Evolutionary conservation across 2,888 invertebrate genomes (phyloP), one percentile per base, ranked within the genome.

Genomic region (Linyphia triangularis): DNA sequence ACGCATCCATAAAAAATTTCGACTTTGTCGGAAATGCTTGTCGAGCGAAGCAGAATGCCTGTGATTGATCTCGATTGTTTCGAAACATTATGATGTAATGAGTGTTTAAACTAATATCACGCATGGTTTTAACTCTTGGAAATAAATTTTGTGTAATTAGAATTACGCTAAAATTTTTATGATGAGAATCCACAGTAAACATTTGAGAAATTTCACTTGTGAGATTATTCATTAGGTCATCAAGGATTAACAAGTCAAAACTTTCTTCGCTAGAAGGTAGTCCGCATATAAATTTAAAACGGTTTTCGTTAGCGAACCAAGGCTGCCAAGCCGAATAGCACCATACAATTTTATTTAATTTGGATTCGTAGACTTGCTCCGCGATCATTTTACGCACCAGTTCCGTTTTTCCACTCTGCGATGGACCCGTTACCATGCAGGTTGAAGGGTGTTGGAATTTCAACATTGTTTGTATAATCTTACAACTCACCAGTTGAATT

Each of bases 1-100:
- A 90, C 3, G 90, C 89, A 3, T 72, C 51, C 30, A 75, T 16
- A 26, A 63, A 63, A 63, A 24, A 63, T 63, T 63, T 63, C 3
- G 24, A 22, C 10, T 63, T 63, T 6, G 5, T 13, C 2, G 65
- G 65, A 65, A 65, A 65, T 3, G 65, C 65, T 65, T 65, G 65
- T 30, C 65, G 10, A 19, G 65, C 28, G 30, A 65, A 65, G 30
- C 65, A 65, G 28, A n/a, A 28, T 9, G 26, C 16, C 30, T 65
- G 65, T 16, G 65, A 65, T n/a, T 16, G 10, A 24, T 65, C 65
- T 65, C 65, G 65, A 4, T 28, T 65, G 28, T 65, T 65, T 6
- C 65, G 65, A 65, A 65, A 65, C 65, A 65, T 13, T 6, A 65
- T 24, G 7, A 65, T 6, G n/a, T 65, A 65, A n/a, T 65, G 30